These are phyloP conservation scores for Lumbricus terrestris DNA, from an alignment of 2,888 invertebrate species.

Conservation along the genomic window DNA sequence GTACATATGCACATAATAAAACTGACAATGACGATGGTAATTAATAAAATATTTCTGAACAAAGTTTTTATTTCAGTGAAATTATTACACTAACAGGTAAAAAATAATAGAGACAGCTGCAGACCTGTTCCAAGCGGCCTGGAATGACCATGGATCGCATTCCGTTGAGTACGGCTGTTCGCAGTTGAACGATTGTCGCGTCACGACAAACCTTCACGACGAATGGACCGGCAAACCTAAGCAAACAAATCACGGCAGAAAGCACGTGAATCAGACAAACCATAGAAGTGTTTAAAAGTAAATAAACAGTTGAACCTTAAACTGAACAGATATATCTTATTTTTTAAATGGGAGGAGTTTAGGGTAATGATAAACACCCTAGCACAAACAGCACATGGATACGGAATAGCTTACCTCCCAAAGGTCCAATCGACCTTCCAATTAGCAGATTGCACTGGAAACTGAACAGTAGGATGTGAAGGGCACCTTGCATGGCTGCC, in stretches of 20 bases:
- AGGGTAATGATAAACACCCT: too few relatives aligned
- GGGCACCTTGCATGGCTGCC: too few relatives aligned
- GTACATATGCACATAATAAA: too few relatives aligned
- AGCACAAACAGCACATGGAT: too few relatives aligned
- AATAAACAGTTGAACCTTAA: neutral
- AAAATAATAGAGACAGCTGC: neutral
- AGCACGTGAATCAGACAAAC: neutral
- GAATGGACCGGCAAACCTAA: constrained; percentile 77
- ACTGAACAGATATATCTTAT: too few relatives aligned
- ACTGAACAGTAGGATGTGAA: too few relatives aligned
- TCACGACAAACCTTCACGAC: constrained; percentile 86
- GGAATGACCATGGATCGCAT: constrained; percentile 40
- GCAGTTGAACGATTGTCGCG: constrained; percentile 81
- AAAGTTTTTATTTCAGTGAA: neutral
- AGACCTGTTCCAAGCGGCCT: constrained; percentile 44
- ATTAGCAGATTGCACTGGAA: too few relatives aligned
- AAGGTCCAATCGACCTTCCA: too few relatives aligned
- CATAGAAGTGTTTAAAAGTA: neutral
- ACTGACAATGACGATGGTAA: neutral
- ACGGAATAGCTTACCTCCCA: too few relatives aligned
- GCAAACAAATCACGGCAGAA: neutral
- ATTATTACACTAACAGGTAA: neutral
- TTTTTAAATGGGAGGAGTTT: too few relatives aligned
- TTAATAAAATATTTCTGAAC: neutral
- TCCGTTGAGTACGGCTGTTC: constrained; percentile 75